phyloP scores from a whole-genome alignment of 2,113 vertebrate species.

The Lepisosteus osseus region DNA sequence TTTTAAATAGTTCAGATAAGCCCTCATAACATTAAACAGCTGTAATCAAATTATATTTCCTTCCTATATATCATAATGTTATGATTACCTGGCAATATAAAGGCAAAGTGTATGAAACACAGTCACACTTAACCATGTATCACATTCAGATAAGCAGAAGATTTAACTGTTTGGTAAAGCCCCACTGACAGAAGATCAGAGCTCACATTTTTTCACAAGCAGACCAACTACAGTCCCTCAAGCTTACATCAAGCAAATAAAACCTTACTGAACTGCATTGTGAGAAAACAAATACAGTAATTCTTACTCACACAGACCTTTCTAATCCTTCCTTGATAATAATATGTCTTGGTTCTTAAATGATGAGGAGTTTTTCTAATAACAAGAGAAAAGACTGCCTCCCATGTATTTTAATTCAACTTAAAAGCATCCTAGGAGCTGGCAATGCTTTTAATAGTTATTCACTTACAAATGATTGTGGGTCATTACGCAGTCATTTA shows the following conservation, averaged over 20 bases:
- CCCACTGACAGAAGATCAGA: conserved; percentile 18
- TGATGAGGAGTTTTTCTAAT: conserved; percentile 44
- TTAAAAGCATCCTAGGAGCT: conserved; percentile 84
- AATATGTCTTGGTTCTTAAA: conserved; percentile 30
- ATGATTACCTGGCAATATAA: background rate
- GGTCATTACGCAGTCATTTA: conserved; percentile 96
- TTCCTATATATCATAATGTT: conserved; percentile 22
- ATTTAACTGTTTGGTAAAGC: conserved; percentile 6
- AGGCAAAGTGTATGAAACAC: conserved; percentile 23
- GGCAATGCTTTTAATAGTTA: conserved; percentile 92
- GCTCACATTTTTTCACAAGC: conserved; percentile 20
- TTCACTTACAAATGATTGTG: conserved; percentile 93
- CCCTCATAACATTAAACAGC: too few relatives aligned
- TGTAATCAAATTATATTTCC: background rate
- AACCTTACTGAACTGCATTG: background rate
- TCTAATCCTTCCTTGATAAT: conserved; percentile 25
- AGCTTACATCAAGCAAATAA: background rate
- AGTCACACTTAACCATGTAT: conserved; percentile 24
- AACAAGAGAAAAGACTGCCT: conserved; percentile 61
- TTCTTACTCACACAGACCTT: conserved; percentile 8
- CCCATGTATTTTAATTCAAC: conserved; percentile 88
- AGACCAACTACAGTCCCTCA: conserved; percentile 9
- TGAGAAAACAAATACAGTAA: conserved; percentile 10
- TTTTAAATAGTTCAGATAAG: too few relatives aligned
- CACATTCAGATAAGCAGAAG: conserved; percentile 24